Conservation (phyloP, 53 echinoderm and acorn worm genomes). For the Zoroaster sp. region DNA sequence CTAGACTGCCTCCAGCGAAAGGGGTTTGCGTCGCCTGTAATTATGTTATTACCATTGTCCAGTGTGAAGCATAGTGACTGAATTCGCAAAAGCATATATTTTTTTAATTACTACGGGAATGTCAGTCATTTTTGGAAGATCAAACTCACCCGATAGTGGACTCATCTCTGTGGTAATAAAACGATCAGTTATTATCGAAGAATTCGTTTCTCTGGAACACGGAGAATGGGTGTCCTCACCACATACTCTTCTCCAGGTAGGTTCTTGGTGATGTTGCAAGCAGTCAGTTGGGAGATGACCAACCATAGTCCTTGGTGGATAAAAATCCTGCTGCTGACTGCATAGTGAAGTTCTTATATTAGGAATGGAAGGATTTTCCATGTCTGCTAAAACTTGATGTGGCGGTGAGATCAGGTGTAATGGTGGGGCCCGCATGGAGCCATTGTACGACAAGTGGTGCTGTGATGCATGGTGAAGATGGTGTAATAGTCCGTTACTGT, state of each 20-base stretch:
- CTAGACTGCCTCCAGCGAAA: neutral
- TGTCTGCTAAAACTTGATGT: conserved; percentile 25
- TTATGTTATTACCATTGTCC: neutral
- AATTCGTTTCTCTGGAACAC: conserved; percentile 33
- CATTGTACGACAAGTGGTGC: conserved; percentile 40
- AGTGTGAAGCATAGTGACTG: neutral
- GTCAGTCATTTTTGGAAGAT: neutral
- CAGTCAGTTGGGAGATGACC: conserved; percentile 14
- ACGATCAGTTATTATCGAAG: conserved; percentile 31
- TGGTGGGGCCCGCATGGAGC: conserved; percentile 4
- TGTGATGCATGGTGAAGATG: conserved; percentile 17
- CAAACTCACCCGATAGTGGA: conserved; percentile 42
- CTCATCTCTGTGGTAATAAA: conserved; percentile 35
- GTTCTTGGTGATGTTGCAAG: conserved; percentile 4
- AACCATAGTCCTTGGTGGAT: conserved; percentile 40
- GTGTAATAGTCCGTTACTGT: conserved; percentile 57
- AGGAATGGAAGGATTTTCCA: conserved; percentile 28
- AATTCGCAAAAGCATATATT: neutral
- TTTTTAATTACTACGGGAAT: neutral
- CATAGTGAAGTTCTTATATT: conserved; percentile 12
- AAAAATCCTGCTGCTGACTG: conserved; percentile 14
- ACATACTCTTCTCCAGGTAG: conserved; percentile 1
- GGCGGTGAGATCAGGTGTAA: conserved; percentile 34
- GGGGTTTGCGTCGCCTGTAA: neutral
- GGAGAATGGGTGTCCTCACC: neutral